Conservation (phyloP, 2,888 invertebrate species). For the Mimas tiliae region DNA sequence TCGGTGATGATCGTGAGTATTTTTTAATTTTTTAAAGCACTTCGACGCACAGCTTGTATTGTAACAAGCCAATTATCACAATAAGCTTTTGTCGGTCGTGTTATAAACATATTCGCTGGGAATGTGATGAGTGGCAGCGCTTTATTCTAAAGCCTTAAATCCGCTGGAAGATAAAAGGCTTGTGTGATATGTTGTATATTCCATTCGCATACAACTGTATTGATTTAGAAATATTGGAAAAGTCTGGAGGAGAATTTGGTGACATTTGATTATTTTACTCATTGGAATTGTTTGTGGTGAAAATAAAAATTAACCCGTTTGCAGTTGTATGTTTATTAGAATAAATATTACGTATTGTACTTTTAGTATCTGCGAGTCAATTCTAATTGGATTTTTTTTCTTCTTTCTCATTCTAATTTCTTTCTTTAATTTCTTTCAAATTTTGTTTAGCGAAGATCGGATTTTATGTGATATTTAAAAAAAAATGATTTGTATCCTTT, state of each 20-base stretch:
- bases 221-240: background rate
- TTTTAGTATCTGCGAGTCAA: background rate
- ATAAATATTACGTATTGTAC: background rate
- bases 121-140: constrained; percentile 24
- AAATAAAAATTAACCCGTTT: background rate
- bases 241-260: background rate
- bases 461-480: background rate
- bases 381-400: background rate
- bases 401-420: background rate
- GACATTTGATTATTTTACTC: background rate
- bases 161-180: constrained; percentile 10
- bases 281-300: background rate
- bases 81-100: constrained; percentile 28
- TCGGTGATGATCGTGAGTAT: constrained; percentile 75
- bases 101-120: constrained; percentile 21
- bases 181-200: background rate
- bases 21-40: constrained; percentile 51
- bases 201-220: constrained; percentile 6
- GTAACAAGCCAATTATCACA: constrained; percentile 25
- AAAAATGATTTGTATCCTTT: no score
- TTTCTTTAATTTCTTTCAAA: background rate
- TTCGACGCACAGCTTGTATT: constrained; percentile 33
- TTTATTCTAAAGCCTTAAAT: constrained; percentile 24
- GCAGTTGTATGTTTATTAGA: background rate
- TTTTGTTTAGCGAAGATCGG: background rate